A percentile compares a stretch with the other conserved stretches of the same genome.
phyloP scores from a whole-genome alignment of 1,140 invertebrate species.

The Camponotus pennsylvanicus region DNA sequence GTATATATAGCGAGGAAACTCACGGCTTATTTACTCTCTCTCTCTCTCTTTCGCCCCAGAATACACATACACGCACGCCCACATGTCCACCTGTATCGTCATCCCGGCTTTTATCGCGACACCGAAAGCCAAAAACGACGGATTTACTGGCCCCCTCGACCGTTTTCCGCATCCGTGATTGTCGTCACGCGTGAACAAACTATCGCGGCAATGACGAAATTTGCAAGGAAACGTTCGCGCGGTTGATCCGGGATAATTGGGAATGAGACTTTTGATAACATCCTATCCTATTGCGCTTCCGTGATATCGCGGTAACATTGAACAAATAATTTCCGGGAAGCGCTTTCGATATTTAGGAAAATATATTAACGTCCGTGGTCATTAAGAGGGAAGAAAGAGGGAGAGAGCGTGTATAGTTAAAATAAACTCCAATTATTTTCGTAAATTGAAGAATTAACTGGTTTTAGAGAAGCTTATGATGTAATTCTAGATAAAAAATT shows the following conservation, averaged over 20 bases:
- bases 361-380: not conserved
- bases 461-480: too few relatives aligned
- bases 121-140: constrained; percentile 48
- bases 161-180: constrained; percentile 11
- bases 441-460: too few relatives aligned
- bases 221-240: not conserved
- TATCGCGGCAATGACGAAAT: not conserved
- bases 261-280: constrained; percentile 4
- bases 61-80: too few relatives aligned
- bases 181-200: constrained; percentile 2
- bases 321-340: not conserved
- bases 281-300: not conserved
- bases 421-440: too few relatives aligned
- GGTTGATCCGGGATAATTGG: not conserved
- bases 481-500: too few relatives aligned
- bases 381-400: not conserved
- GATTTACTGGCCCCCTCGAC: not conserved
- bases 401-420: too few relatives aligned
- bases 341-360: not conserved
- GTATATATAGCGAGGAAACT: constrained; percentile 47
- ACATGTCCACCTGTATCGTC: not conserved
- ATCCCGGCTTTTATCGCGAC: constrained; percentile 44
- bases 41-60: not conserved
- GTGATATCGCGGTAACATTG: not conserved
- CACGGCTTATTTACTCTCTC: constrained; percentile 54